Evolutionary conservation across 92 coral and sea anemone genomes (phyloP), one percentile per base, ranked within the genome.

Genomic region (Palythoa caribaeorum): DNA sequence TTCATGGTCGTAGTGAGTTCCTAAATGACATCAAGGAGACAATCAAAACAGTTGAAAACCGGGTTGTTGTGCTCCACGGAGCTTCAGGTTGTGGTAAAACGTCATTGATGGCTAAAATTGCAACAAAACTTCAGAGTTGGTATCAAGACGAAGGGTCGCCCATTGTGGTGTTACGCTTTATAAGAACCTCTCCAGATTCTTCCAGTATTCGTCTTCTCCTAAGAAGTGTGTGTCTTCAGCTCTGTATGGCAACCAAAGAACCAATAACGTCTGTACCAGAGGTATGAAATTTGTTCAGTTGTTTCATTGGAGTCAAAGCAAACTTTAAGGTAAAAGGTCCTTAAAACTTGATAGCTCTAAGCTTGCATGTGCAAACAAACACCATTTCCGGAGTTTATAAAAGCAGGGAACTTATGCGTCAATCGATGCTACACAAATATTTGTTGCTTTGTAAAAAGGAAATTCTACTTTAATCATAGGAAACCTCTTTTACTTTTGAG

Each of bases 21-120:
- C 78, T 97, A 28, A 86, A 90, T 51, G 87, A 88, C 37, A 77
- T 93, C 11, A 93, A 91, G 84, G 78, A 80, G 12, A 91, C 79
- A 2, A 40, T 95, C 65, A 63, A 72, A 54, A 92, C 89, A 38
- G 88, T 88, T 50, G 96, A 93, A 35, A 90, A 89, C 1, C 91
- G 93, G 12, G 84, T 90, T 50, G 83, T 97, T 20, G 97, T 97
- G 17, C 84, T 97, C 40, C 77, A 91, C 51, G 99, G 99, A 21
- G 94, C 96, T 68, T 97, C 99, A 0, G 99, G 99, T 20, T 97
- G 98, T 71, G 99, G 99, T 7, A 97, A 97, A 78, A 97, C 99
- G 9, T 97, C 99, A 0, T 86, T 97, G 15, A 93, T 97, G 98
- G 99, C 99, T 38, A 97, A 95, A 78, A 88, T 96, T 36, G 94